Base-by-base conservation (phyloP, 2,888 invertebrate genomes). In the Ypsolopha scabrella region DNA sequence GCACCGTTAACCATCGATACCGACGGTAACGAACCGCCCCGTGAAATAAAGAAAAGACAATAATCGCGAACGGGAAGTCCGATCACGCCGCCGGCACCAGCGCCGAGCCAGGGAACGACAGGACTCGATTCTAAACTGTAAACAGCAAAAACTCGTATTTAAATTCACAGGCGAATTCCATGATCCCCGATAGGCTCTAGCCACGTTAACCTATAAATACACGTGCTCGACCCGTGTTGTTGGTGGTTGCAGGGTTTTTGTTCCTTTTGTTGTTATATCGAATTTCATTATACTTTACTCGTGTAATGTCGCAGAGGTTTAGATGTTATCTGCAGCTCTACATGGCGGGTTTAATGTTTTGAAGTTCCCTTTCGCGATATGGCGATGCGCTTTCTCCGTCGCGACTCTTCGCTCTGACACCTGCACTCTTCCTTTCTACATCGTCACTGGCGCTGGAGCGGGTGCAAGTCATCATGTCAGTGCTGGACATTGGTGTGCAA, bases 401-500 rank as follows among this genome's bases (percentile, higher is more conserved):
- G 77, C 73, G 70, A 68, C 75, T 74, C 64, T 70, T 13, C 43
- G 69, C 74, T 73, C 74, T 75, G 77, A 75, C 78, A 78, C 70
- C 71, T 74, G 70, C 74, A 85, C 83, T 86, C 80, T 86, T 85
- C 83, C 83, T 86, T 86, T 86, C 83, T 75, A 77, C 69, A 61
- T 72, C 70, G 72, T 55, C 54, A 50, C 11, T 11, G 37, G n/a
- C 36, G 45, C n/a, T 33, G 45, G n/a, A 45, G 45, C 34, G 33
- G 38, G 11, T 43, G 43, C 43, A 9, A 43, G 13, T 13, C 39
- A 11, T 44, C 44, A 8, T 44, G 13, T 14, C 13, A 44, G 44
- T 44, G 44, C 44, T 13, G 11, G 13, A 24, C 24, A 24, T 55
- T 53, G 52, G 57, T 58, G 54, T 55, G 58, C 54, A 55, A 50